Percentiles rank a stretch among this genome's conserved stretches.
These are phyloP conservation scores for Galago senegalensis DNA, from an alignment of 2,797 vertebrate species.

Conservation along the genomic window DNA sequence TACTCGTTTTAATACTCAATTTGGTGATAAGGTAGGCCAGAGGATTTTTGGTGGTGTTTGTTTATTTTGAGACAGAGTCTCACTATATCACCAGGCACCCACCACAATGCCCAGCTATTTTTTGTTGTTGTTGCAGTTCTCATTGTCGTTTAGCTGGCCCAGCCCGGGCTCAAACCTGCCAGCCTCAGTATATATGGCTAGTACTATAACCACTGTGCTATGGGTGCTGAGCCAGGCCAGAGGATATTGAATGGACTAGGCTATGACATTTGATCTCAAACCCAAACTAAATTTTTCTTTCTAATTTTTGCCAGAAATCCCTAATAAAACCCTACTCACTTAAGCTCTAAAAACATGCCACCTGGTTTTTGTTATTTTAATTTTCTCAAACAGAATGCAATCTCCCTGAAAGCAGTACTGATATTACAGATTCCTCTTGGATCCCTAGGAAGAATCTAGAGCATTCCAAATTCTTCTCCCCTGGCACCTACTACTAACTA, in stretches of 20 bases:
- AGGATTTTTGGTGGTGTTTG: too few species aligned
- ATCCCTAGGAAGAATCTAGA: not conserved
- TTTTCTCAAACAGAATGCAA: conserved; percentile 3
- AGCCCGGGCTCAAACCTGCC: too few species aligned
- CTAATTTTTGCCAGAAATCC: not conserved
- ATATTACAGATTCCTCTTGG: not conserved
- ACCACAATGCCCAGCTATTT: too few species aligned
- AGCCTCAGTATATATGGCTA: too few species aligned
- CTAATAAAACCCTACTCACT: not conserved
- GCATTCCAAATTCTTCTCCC: not conserved
- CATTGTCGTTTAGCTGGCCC: too few species aligned
- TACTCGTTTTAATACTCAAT: not conserved
- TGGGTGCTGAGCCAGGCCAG: too few species aligned
- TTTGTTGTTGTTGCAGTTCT: too few species aligned
- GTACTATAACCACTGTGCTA: too few species aligned
- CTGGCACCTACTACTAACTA: not conserved
- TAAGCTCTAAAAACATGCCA: not conserved
- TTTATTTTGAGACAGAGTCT: too few species aligned
- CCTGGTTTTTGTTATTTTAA: not conserved
- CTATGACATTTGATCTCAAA: not conserved
- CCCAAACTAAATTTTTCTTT: not conserved
- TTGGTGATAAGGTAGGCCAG: not conserved
- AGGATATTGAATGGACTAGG: not conserved
- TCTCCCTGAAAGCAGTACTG: not conserved
- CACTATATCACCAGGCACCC: too few species aligned